phyloP scores from a whole-genome alignment of 2,888 invertebrate genomes.

The Herminia tarsipennalis region DNA sequence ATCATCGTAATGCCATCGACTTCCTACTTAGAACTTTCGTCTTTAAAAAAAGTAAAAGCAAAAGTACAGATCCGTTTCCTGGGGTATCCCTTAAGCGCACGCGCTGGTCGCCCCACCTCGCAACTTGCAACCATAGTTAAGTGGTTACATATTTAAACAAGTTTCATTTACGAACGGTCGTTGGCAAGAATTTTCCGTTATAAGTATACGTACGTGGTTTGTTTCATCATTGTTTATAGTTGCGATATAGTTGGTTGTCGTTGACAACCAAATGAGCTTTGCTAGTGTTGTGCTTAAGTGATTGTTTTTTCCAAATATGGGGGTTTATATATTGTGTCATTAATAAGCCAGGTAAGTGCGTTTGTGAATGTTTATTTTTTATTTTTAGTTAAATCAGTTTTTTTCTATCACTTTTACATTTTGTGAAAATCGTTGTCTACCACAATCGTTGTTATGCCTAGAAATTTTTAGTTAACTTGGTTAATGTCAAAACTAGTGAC shows the following conservation, averaged over 20 bases:
- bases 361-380: conserved; percentile 8
- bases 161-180: conserved; percentile 70
- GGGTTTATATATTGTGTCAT: conserved; percentile 25
- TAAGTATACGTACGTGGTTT: conserved; percentile 21
- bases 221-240: conserved; percentile 27
- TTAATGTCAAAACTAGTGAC: too few species aligned
- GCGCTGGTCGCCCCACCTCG: conserved; percentile 61
- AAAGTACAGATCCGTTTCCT: conserved; percentile 74
- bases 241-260: conserved; percentile 17
- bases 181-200: conserved; percentile 61
- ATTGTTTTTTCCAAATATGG: conserved; percentile 20
- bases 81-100: conserved; percentile 63
- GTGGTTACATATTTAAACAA: conserved; percentile 78
- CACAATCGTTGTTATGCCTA: too few species aligned
- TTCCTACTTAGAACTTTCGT: conserved; percentile 79
- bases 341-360: conserved; percentile 40
- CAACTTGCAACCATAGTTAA: conserved; percentile 54
- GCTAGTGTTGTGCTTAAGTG: conserved; percentile 30
- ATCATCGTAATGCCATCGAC: conserved; percentile 48
- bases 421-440: neutral
- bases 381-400: too few species aligned
- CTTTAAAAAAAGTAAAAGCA: conserved; percentile 69
- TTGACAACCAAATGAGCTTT: conserved; percentile 23
- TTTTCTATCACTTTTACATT: conserved; percentile 1
- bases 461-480: too few species aligned